Evolutionary conservation across 2,888 invertebrate species (phyloP).

Genomic region (Invenusta paracnida): DNA sequence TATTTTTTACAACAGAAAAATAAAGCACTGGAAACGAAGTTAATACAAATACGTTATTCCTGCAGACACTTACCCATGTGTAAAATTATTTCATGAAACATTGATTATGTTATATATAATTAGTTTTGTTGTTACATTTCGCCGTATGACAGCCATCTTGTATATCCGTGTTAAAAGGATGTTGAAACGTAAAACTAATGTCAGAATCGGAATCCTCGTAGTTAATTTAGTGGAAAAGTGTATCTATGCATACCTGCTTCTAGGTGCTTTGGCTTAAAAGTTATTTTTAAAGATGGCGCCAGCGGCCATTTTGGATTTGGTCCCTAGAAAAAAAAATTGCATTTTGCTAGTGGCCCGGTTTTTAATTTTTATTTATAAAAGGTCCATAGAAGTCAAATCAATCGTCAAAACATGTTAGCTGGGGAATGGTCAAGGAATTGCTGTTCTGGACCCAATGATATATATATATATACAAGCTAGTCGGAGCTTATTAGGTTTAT

Average conservation of each 20-base stretch:
- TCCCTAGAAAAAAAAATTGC: not conserved
- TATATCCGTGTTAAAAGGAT: not conserved
- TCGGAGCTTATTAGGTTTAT: too few species aligned
- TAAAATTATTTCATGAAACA: too few species aligned
- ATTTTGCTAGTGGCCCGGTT: not conserved
- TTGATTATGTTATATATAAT: not conserved
- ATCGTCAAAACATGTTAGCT: not conserved
- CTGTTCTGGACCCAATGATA: slow-evolving; percentile 8
- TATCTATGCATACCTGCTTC: slow-evolving; percentile 6
- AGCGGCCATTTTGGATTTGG: slow-evolving; percentile 1
- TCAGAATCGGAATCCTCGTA: slow-evolving; percentile 11
- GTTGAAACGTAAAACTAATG: not conserved
- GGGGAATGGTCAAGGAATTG: slow-evolving; percentile 5
- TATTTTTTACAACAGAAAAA: too few species aligned
- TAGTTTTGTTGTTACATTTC: slow-evolving; percentile 22
- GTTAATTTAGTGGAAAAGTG: slow-evolving; percentile 22
- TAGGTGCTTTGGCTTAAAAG: not conserved
- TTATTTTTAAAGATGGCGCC: slow-evolving; percentile 6
- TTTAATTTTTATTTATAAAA: not conserved
- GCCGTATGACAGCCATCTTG: slow-evolving; percentile 19
- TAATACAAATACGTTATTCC: too few species aligned
- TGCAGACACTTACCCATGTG: too few species aligned
- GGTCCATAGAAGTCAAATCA: not conserved
- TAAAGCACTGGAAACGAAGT: too few species aligned
- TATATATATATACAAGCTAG: too few species aligned